Conservation (phyloP, 2,888 invertebrate genomes). For the Onthophagus sagittarius region DNA sequence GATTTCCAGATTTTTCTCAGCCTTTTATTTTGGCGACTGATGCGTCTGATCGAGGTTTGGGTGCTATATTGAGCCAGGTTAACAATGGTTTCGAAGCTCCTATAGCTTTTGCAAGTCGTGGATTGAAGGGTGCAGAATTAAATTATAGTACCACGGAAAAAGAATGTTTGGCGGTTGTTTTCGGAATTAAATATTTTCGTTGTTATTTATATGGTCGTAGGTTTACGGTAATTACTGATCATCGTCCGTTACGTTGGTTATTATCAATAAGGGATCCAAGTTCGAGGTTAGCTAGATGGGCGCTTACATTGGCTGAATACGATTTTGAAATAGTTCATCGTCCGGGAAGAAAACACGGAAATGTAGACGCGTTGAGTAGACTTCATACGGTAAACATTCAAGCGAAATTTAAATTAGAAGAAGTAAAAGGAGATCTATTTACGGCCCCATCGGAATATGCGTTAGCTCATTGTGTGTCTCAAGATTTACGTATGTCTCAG, state of each 20-base stretch:
- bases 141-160: conserved; percentile 30
- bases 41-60: conserved; percentile 20
- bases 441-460: background rate
- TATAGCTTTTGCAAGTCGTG: conserved; percentile 28
- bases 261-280: conserved; percentile 25
- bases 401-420: background rate
- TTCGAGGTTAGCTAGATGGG: conserved; percentile 27
- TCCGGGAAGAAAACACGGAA: background rate
- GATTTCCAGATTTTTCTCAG: conserved; percentile 1
- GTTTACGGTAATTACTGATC: conserved; percentile 32
- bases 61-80: background rate
- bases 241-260: conserved; percentile 28
- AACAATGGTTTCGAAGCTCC: background rate
- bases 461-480: background rate
- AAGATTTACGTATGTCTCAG: background rate
- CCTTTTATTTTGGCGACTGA: conserved; percentile 15
- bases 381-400: background rate
- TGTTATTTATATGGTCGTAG: conserved; percentile 31
- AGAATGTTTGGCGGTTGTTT: conserved; percentile 31
- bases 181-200: conserved; percentile 28
- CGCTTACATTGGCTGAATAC: conserved; percentile 8
- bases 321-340: background rate
- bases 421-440: background rate
- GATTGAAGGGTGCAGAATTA: conserved; percentile 24
- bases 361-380: background rate